These are phyloP conservation scores for Isotomurus palustris DNA, from an alignment of 2,888 invertebrate species.

Conservation along the genomic window DNA sequence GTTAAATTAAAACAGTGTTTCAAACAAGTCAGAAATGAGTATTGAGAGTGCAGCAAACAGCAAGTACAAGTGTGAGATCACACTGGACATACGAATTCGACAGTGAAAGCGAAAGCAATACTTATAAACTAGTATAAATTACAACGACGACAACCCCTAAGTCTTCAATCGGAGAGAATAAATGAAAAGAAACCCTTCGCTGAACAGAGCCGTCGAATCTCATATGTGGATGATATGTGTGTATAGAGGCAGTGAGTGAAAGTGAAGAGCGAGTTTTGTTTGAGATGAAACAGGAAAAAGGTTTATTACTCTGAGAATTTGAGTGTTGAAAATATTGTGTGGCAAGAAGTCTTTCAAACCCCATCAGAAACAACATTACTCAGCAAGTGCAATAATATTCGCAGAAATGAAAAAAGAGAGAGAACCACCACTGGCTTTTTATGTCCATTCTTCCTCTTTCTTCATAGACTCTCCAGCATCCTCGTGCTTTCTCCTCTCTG, in stretches of 20 bases:
- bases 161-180: too few relatives aligned
- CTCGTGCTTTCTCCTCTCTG: conserved; percentile 2
- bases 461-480: not conserved
- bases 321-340: conserved; percentile 35
- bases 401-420: conserved; percentile 26
- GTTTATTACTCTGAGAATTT: not conserved
- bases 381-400: conserved; percentile 41
- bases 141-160: too few relatives aligned
- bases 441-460: conserved; percentile 16
- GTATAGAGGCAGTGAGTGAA: not conserved
- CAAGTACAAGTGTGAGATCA: too few relatives aligned
- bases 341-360: conserved; percentile 32
- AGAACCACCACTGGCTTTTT: conserved; percentile 16
- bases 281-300: conserved; percentile 1
- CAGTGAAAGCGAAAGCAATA: too few relatives aligned
- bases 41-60: too few relatives aligned
- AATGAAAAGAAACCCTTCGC: too few relatives aligned
- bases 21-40: too few relatives aligned
- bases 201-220: too few relatives aligned
- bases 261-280: conserved; percentile 1
- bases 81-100: too few relatives aligned
- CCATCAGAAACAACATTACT: conserved; percentile 37
- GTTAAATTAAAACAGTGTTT: too few relatives aligned
- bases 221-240: too few relatives aligned
- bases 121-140: too few relatives aligned